These are phyloP conservation scores for Macrobrachium rosenbergii DNA, from an alignment of 1,140 invertebrate genomes.

Conservation along the genomic window DNA sequence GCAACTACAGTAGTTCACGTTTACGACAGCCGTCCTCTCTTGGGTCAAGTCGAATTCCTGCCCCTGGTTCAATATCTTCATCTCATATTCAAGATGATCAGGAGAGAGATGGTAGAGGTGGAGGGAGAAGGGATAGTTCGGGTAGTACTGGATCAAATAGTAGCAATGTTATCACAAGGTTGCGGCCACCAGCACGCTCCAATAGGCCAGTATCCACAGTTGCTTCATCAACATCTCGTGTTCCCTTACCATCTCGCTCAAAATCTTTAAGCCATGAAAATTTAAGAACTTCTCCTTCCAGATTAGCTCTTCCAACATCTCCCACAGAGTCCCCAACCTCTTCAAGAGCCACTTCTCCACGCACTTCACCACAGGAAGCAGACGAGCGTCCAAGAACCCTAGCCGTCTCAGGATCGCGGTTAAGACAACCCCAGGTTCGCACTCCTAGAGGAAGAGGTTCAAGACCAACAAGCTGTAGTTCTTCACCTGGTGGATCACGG, in stretches of 20 bases:
- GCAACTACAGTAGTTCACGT: slow-evolving; percentile 31
- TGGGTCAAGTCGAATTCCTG: slow-evolving; percentile 43
- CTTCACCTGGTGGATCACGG: slow-evolving; percentile 55
- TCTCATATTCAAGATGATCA: slow-evolving; percentile 14
- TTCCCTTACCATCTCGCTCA: slow-evolving; percentile 41
- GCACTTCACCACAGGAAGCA: slow-evolving; percentile 49
- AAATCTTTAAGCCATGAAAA: slow-evolving; percentile 60
- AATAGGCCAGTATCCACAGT: slow-evolving; percentile 53
- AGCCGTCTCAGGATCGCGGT: slow-evolving; percentile 42
- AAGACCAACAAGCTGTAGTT: slow-evolving; percentile 59
- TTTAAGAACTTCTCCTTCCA: slow-evolving; percentile 54
- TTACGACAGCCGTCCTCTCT: slow-evolving; percentile 34
- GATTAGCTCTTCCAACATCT: slow-evolving; percentile 57
- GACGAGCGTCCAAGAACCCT: slow-evolving; percentile 51
- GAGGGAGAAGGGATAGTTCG: slow-evolving; percentile 19
- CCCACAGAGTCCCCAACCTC: slow-evolving; percentile 47
- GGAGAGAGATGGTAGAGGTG: slow-evolving; percentile 7
- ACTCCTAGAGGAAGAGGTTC: slow-evolving; percentile 43
- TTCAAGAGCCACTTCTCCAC: slow-evolving; percentile 48
- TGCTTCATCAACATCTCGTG: slow-evolving; percentile 36
- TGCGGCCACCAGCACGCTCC: slow-evolving; percentile 45
- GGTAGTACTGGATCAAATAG: background rate
- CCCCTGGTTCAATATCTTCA: slow-evolving; percentile 31
- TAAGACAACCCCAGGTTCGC: slow-evolving; percentile 54
- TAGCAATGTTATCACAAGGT: slow-evolving; percentile 26